Evolutionary conservation across 2,113 vertebrate species (phyloP).

Genomic region (Dasyurus viverrinus): DNA sequence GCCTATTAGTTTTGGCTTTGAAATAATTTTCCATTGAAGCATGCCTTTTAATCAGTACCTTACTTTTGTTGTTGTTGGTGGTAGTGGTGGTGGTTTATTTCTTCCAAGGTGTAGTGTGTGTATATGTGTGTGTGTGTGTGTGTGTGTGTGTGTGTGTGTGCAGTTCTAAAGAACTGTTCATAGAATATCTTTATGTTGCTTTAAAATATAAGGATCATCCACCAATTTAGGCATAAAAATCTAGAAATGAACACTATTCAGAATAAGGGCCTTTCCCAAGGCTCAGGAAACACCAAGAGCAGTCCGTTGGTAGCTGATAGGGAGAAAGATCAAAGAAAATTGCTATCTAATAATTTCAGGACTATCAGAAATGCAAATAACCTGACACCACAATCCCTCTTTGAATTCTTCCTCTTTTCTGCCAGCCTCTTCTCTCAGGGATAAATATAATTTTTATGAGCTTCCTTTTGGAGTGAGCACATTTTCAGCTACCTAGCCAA

Average conservation of each 20-base stretch:
- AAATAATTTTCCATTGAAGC: slow-evolving; percentile 81
- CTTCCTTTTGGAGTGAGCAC: slow-evolving; percentile 63
- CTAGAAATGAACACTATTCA: slow-evolving; percentile 67
- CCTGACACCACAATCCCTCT: slow-evolving; percentile 61
- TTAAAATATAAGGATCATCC: slow-evolving; percentile 70
- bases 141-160: slow-evolving; percentile 42
- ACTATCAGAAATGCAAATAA: slow-evolving; percentile 84
- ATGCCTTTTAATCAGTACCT: slow-evolving; percentile 78
- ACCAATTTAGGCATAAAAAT: slow-evolving; percentile 70
- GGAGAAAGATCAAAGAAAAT: slow-evolving; percentile 81
- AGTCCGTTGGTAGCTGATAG: slow-evolving; percentile 78
- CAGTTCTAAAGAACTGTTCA: slow-evolving; percentile 76
- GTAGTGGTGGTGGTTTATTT: slow-evolving; percentile 75
- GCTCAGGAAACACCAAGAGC: slow-evolving; percentile 73
- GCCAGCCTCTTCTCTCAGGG: slow-evolving; percentile 51
- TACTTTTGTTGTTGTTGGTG: slow-evolving; percentile 51
- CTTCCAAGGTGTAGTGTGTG: slow-evolving; percentile 54
- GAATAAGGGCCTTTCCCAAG: slow-evolving; percentile 70
- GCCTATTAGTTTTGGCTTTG: slow-evolving; percentile 74
- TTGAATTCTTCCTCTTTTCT: slow-evolving; percentile 63
- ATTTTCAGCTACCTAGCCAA: slow-evolving; percentile 64
- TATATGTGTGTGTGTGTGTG: not conserved
- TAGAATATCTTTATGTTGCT: slow-evolving; percentile 70
- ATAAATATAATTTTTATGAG: slow-evolving; percentile 68
- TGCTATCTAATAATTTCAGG: slow-evolving; percentile 83